These are phyloP conservation scores for Ptilodon capucinus DNA, from an alignment of 2,888 invertebrate genomes.

Conservation along the genomic window DNA sequence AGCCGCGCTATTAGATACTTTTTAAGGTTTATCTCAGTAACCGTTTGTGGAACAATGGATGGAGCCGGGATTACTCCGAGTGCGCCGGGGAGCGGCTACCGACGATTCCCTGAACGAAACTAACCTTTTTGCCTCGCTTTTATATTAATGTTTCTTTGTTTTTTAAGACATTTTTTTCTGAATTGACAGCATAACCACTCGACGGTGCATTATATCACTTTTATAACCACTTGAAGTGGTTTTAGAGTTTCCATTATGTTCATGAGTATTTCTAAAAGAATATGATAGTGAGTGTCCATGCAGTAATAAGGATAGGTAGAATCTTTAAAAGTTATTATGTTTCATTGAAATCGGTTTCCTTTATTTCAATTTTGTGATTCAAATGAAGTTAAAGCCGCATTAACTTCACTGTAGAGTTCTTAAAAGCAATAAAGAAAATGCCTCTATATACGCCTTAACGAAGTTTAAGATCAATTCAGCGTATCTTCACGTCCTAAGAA, in stretches of 20 bases:
- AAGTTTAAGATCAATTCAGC: neutral
- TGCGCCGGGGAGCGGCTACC: slow-evolving; percentile 39
- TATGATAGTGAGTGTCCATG: neutral
- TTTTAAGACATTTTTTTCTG: neutral
- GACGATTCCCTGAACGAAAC: slow-evolving; percentile 30
- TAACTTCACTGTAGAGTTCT: neutral
- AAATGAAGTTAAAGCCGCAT: neutral
- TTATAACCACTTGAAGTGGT: neutral
- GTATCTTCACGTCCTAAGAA: slow-evolving; percentile 4
- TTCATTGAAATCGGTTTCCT: neutral
- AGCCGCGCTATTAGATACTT: slow-evolving; percentile 41
- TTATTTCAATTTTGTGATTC: too few relatives aligned
- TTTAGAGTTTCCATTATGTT: neutral
- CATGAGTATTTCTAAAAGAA: neutral
- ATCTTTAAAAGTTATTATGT: neutral
- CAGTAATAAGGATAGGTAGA: neutral
- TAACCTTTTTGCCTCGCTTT: slow-evolving; percentile 16
- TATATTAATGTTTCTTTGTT: slow-evolving; percentile 1
- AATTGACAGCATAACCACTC: neutral
- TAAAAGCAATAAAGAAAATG: neutral
- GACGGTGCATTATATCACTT: neutral
- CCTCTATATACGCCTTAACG: neutral
- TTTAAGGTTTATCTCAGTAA: slow-evolving; percentile 54
- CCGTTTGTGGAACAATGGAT: slow-evolving; percentile 51
- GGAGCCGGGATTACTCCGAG: slow-evolving; percentile 40